Evolutionary conservation across 2,113 vertebrate genomes (phyloP), one percentile per base, ranked within the genome.

Genomic region (Takifugu flavidus): DNA sequence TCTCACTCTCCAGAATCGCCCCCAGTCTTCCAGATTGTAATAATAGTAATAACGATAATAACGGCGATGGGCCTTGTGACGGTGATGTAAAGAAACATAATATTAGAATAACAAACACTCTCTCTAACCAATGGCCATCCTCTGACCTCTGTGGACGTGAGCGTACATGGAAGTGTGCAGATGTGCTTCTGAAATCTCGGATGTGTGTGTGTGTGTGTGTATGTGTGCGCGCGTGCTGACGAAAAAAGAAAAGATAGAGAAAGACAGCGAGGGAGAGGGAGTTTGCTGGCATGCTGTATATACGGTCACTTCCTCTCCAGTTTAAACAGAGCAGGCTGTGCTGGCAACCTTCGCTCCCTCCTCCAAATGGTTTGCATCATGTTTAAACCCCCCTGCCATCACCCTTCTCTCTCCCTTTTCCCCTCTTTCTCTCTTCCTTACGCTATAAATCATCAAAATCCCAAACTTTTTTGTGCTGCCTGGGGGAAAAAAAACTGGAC

Each of bases 311-410:
- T 98, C 97, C 95, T 98, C 93, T 94, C 94, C 94, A 96, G 94
- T 97, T 97, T 98, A 96, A 96, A 97, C 94, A 96, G 94, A 94
- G 93, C 96, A 96, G 95, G 93, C 95, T 98, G 95, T 96, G 92
- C 95, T 98, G 96, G 96, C 95, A 96, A 92, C 83, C 91, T 91
- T 90, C 90, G 88, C 91, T 94, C 92, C 84, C 78, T 56, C 85
- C 93, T 98, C 95, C 95, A 98, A 98, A 98, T 96, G 95, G 95
- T 96, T 96, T 96, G 95, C 94, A 96, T 98, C 95, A 98, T 93
- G 92, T 95, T 94, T 95, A 91, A 93, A 90, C 90, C 92, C 91
- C 93, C 94, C 92, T 91, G 86, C 92, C 89, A 86, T 87, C 80
- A 86, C 87, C 79, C 87, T 86, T 65, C 85, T 71, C 80, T 75